Conservation (phyloP, 2,797 vertebrate genomes). For the Furcifer pardalis region DNA sequence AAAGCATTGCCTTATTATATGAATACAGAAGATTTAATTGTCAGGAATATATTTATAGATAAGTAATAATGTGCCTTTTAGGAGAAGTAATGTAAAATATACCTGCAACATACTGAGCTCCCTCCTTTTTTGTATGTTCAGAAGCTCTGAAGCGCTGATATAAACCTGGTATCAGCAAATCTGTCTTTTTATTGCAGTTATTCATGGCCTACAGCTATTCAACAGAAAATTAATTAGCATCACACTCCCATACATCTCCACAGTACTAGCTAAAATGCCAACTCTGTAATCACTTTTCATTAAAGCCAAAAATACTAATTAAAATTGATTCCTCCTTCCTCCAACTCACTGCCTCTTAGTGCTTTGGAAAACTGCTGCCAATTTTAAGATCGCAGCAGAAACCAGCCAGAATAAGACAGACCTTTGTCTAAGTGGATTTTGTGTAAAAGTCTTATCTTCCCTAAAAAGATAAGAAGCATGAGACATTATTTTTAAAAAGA, state of each 20-base stretch:
- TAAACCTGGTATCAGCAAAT: constrained; percentile 75
- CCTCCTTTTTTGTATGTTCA: constrained; percentile 66
- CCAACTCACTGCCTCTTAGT: constrained; percentile 46
- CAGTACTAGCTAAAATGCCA: constrained; percentile 83
- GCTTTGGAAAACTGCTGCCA: constrained; percentile 78
- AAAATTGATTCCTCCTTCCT: constrained; percentile 78
- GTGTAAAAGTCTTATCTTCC: constrained; percentile 65
- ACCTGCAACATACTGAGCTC: constrained; percentile 71
- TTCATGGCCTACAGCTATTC: constrained; percentile 76
- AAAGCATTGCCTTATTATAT: constrained; percentile 62
- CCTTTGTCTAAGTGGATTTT: constrained; percentile 78
- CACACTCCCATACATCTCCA: constrained; percentile 79
- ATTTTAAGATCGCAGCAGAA: constrained; percentile 56
- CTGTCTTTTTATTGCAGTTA: constrained; percentile 77
- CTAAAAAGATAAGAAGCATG: constrained; percentile 75
- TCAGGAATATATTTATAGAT: constrained; percentile 63
- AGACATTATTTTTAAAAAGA: constrained; percentile 63
- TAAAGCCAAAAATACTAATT: constrained; percentile 86
- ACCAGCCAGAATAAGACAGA: constrained; percentile 70
- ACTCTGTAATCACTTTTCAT: constrained; percentile 83
- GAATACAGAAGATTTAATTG: constrained; percentile 58
- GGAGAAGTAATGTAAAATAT: constrained; percentile 69
- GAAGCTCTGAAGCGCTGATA: constrained; percentile 72
- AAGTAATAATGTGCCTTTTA: constrained; percentile 66
- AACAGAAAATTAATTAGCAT: constrained; percentile 85